These are phyloP conservation scores for Numenius arquata DNA, from an alignment of 2,113 vertebrate genomes.

Conservation along the genomic window DNA sequence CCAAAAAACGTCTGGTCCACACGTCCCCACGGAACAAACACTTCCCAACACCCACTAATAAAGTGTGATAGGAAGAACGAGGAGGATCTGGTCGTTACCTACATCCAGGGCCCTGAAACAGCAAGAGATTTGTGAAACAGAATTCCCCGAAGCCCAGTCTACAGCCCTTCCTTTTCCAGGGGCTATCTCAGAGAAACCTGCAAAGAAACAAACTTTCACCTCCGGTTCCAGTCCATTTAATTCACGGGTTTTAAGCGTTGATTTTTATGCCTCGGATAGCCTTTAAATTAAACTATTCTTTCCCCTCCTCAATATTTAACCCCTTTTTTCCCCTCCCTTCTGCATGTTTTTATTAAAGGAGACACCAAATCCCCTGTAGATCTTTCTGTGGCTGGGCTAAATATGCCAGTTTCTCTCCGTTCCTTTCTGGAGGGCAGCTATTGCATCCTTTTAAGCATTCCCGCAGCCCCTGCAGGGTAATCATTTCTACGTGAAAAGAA, in stretches of 20 bases:
- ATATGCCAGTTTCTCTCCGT: accelerated
- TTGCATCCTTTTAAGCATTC: not conserved
- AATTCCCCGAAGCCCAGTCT: not conserved
- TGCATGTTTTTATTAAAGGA: not conserved
- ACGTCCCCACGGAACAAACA: not conserved
- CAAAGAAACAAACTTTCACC: not conserved
- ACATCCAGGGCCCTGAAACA: not conserved
- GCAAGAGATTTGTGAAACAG: not conserved
- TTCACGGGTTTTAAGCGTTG: not conserved
- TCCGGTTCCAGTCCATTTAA: not conserved
- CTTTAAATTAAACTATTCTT: not conserved
- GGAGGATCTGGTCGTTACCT: not conserved
- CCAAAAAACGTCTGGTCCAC: not conserved
- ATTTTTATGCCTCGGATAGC: not conserved
- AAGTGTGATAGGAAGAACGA: not conserved
- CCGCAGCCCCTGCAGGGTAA: not conserved
- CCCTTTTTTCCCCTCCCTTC: not conserved
- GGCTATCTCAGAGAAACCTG: not conserved
- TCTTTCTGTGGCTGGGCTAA: not conserved
- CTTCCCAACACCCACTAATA: not conserved
- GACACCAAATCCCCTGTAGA: not conserved
- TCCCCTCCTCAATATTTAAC: not conserved
- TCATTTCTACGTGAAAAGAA: not conserved
- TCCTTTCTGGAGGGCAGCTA: not conserved
- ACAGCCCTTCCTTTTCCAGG: no score